Evolutionary conservation across 2,797 vertebrate genomes (phyloP).

Genomic region (Merluccius polli): DNA sequence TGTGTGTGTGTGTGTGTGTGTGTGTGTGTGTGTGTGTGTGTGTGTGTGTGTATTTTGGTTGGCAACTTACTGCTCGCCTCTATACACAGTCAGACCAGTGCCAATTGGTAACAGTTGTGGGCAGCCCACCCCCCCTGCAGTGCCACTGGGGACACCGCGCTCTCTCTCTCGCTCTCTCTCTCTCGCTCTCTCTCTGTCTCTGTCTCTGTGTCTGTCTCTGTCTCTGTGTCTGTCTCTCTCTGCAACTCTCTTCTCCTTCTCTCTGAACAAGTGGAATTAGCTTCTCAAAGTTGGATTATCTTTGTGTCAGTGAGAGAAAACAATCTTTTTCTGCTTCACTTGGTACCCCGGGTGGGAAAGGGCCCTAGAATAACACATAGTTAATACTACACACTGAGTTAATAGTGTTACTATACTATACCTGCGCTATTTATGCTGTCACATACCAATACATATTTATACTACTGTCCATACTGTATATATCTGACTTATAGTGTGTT

Average conservation of each 20-base stretch:
- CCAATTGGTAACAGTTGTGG: conserved; percentile 79
- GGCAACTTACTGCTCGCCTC: conserved; percentile 70
- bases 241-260: conserved; percentile 59
- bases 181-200: conserved; percentile 12
- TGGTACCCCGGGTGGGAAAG: conserved; percentile 60
- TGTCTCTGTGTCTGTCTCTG: conserved; percentile 26
- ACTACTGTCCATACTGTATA: no score
- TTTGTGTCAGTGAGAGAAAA: conserved; percentile 73
- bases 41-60: conserved; percentile 76
- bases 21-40: conserved; percentile 58
- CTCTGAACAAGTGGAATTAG: conserved; percentile 84
- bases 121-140: conserved; percentile 26
- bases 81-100: conserved; percentile 59
- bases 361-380: conserved; percentile 41
- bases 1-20: conserved; percentile 72
- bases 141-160: conserved; percentile 28
- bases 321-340: conserved; percentile 59
- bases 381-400: no score
- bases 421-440: no score
- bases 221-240: background rate
- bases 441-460: no score
- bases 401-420: no score
- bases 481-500: no score
- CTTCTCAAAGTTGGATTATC: conserved; percentile 69
- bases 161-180: background rate